These are phyloP conservation scores for Crematogaster levior DNA, from an alignment of 2,888 invertebrate genomes.

Conservation along the genomic window DNA sequence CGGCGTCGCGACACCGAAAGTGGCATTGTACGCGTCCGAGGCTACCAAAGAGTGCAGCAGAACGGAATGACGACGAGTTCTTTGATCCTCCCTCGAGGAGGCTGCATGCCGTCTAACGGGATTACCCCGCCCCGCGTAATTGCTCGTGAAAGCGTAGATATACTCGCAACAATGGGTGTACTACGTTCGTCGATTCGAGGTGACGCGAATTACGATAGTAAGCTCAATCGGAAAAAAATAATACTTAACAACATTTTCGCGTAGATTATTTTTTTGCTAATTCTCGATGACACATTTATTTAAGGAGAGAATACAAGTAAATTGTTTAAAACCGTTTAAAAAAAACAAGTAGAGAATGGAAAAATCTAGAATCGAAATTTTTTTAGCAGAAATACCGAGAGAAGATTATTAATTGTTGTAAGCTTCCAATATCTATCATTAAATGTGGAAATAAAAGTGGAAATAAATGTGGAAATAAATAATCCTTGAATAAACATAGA, in stretches of 20 bases:
- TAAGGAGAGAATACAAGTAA: too few relatives aligned
- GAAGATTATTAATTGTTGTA: neutral
- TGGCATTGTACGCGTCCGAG: slow-evolving; percentile 74
- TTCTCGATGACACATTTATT: neutral
- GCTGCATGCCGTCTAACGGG: slow-evolving; percentile 80
- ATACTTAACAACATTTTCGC: neutral
- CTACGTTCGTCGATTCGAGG: slow-evolving; percentile 63
- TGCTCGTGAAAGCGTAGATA: slow-evolving; percentile 84
- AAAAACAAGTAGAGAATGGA: neutral
- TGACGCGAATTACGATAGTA: slow-evolving; percentile 56
- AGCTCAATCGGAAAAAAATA: slow-evolving; percentile 28
- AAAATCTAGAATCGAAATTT: neutral
- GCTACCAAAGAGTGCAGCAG: slow-evolving; percentile 77
- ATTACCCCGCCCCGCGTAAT: slow-evolving; percentile 85
- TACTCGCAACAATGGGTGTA: slow-evolving; percentile 77
- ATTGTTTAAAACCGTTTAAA: neutral
- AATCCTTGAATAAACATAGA: neutral
- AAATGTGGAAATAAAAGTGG: neutral
- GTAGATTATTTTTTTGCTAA: too few relatives aligned
- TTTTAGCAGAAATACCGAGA: neutral
- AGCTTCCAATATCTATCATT: neutral
- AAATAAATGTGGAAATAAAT: neutral
- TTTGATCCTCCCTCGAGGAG: slow-evolving; percentile 83
- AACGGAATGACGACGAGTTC: slow-evolving; percentile 80
- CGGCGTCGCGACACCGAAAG: slow-evolving; percentile 54